Evolutionary conservation across 2,888 invertebrate species (phyloP), one percentile per base, ranked within the genome.

Genomic region (Lingula anatina): DNA sequence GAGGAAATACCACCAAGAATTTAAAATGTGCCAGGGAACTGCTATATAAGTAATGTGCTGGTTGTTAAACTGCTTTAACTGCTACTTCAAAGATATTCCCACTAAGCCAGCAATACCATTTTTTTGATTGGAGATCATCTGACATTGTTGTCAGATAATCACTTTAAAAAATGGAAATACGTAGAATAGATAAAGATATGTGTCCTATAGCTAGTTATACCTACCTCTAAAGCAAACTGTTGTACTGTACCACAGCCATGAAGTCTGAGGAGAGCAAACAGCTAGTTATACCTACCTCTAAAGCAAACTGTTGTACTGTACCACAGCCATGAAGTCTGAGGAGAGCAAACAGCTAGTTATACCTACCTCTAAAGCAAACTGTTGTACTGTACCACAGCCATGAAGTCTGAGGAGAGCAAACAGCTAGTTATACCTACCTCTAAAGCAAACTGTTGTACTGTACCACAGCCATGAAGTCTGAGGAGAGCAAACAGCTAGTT

Each of bases 401-500:
- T 79, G 82, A 68, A 78, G 81, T 53, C 86, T 84, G 46, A 93
- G 78, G 58, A 91, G 82, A 51, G 84, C 83, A 79, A 97, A 96
- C 59, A 99, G 82, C 57, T n/a, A n/a, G n/a, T n/a, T 62, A 66
- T 27, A 66, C 58, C 64, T 56, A 80, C 86, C 70, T 87, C 86
- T 55, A 97, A 78, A n/a, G 90, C 85, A 36, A 84, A 84, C 61
- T 82, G 82, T 66, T 89, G 90, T 41, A 91, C 81, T 0, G 71
- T 68, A 23, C 85, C 79, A 65, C 82, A 82, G 54, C 79, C 78
- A 57, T 79, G 82, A 68, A 78, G 81, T 53, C 86, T 84, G 46
- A 93, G 78, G 58, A 91, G 82, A 51, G 84, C 83, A 79, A 97
- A 96, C 59, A 99, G 82, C 57, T n/a, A n/a, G n/a, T n/a, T 62